phyloP scores from a whole-genome alignment of 2,113 vertebrate genomes.

The Athene cunicularia region DNA sequence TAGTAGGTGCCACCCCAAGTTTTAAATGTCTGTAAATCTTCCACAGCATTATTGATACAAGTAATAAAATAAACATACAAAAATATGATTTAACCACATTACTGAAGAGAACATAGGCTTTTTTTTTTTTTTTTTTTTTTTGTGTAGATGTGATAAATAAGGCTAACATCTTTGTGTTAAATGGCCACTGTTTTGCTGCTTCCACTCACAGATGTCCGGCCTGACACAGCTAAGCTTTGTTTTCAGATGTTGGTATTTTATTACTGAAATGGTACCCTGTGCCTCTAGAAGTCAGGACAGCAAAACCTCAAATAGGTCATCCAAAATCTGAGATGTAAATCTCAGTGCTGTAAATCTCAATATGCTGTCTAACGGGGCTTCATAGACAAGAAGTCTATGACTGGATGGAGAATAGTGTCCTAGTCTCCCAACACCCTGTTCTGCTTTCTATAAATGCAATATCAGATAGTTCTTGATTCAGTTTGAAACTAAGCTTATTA shows the following conservation, averaged over 20 bases:
- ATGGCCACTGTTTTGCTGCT: background rate
- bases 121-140: background rate
- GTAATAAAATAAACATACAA: background rate
- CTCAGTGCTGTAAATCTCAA: background rate
- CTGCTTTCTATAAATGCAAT: background rate
- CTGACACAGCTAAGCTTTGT: background rate
- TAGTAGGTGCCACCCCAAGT: background rate
- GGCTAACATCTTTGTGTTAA: background rate
- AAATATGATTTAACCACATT: background rate
- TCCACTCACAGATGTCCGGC: background rate
- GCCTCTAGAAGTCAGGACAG: background rate
- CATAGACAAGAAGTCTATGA: background rate
- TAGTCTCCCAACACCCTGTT: background rate
- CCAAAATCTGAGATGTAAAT: background rate
- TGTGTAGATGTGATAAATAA: background rate
- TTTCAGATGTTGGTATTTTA: background rate
- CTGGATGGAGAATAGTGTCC: background rate
- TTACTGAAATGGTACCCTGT: background rate
- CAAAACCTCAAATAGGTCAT: background rate
- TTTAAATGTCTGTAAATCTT: background rate
- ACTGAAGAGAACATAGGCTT: background rate
- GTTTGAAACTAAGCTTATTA: constrained; percentile 32
- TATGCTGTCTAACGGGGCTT: background rate
- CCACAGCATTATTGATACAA: background rate
- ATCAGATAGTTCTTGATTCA: background rate